Evolutionary conservation across 2,113 vertebrate species (phyloP), one percentile per base, ranked within the genome.

Genomic region (Datnioides undecimradiatus): DNA sequence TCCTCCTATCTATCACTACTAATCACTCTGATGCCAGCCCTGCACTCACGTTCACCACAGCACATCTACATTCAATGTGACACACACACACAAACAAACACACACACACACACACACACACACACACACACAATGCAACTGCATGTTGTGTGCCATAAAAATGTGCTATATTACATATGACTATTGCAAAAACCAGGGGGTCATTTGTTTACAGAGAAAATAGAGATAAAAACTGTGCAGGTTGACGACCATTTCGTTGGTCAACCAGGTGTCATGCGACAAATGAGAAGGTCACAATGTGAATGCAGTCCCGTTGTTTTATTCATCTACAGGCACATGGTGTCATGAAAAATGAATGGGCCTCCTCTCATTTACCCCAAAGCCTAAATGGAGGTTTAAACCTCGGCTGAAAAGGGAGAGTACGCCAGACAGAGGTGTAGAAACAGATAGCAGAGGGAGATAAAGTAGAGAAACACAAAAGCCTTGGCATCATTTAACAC

Each of bases 281-380:
- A 86, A 82, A 76, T 52, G 76, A 90, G 89, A 87, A 80, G 88
- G 87, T 90, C 84, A 90, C 58, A 73, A 72, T 69, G 76, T 80
- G 79, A 91, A 84, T 78, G 62, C 81, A 48, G 57, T 51, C 34
- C 1, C 46, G 85, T 71, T 93, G 83, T 93, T 93, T 93, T 90
- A 93, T 93, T 94, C 83, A 92, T 92, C 67, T 63, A 48, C 49
- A 33, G 84, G 83, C 87, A 87, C 80, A 40, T 12, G 82, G 87
- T 52, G 80, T 82, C 83, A 90, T 93, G 63, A 92, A 93, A 92
- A 79, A 92, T 92, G 7, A 67, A 93, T 90, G 62, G 76, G 43
- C 68, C 73, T 69, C 76, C 68, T 91, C 90, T 91, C 86, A 76
- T 86, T 90, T 90, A 90, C 78, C 83, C 67, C 59, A 55, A 84